Base-by-base conservation (phyloP, 2,888 invertebrate species). In the Axea sp. region DNA sequence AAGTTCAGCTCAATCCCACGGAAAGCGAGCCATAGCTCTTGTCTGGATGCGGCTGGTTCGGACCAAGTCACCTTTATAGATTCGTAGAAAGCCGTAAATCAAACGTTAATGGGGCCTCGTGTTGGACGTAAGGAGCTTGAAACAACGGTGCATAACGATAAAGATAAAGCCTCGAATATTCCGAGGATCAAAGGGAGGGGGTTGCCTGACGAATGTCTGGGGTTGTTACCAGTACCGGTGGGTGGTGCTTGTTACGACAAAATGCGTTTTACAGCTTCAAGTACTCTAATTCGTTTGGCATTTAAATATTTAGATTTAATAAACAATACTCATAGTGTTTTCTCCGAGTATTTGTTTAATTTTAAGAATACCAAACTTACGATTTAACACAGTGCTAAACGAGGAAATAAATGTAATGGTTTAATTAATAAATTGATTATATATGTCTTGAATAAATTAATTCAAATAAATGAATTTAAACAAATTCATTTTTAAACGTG, bases 41-140 rank as follows among this genome's bases (percentile, higher is more conserved):
- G 69, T 53, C 60, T 45, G 60, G 73, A 71, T 55, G 55, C 77
- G 77, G 78, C 76, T 77, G 65, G 73, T 77, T 65, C 55, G 67
- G 67, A 31, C 47, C 57, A 78, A 76, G 80, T 80, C 79, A 79
- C 82, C 82, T 85, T 85, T 86, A 86, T 85, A 86, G 85, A 87
- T 86, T 86, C 80, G 83, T 86, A 83, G 84, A 86, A 84, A 84
- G 86, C 82, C 84, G 86, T 87, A 86, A 86, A 87, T 87, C 86
- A 86, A 86, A 86, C 82, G 85, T 86, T 87, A 87, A 87, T 87
- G 86, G 85, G 77, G 79, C 78, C 79, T 81, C 81, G 80, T 84
- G 85, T 86, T 82, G 77, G 77, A 82, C 81, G 82, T 85, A 87
- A 86, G 86, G 83, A 86, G 84, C 83, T 84, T 81, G 83, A 85